Conservation (phyloP, 2,113 vertebrate genomes). For the Calidris pugnax region DNA sequence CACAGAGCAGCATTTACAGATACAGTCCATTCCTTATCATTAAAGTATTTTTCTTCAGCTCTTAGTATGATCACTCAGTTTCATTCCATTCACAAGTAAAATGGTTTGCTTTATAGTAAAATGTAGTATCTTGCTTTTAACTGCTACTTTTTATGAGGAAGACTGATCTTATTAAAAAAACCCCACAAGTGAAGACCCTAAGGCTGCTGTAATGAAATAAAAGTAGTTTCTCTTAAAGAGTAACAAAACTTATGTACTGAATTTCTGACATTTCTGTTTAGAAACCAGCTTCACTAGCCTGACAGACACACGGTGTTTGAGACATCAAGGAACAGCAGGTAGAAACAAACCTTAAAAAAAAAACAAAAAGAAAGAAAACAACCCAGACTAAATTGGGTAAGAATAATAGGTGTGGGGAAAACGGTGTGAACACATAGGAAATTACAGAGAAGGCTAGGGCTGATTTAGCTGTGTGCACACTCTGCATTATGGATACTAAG, state of each 20-base stretch:
- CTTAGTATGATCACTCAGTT: not conserved
- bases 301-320: not conserved
- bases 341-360: not conserved
- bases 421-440: not conserved
- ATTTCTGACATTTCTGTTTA: not conserved
- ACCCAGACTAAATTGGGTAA: not conserved
- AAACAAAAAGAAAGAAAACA: not conserved
- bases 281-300: not conserved
- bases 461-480: not conserved
- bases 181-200: accelerated
- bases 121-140: not conserved
- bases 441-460: not conserved
- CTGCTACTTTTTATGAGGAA: not conserved
- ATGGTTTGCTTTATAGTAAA: not conserved
- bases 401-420: not conserved
- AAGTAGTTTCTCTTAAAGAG: not conserved
- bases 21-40: not conserved
- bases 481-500: accelerated
- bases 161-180: not conserved
- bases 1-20: not conserved
- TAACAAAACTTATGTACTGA: not conserved
- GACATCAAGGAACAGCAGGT: not conserved
- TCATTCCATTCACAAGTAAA: not conserved
- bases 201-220: not conserved
- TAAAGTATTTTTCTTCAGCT: not conserved